These are phyloP conservation scores for Trididemnum nubilum DNA, from an alignment of 23 tunicate species.

Conservation along the genomic window DNA sequence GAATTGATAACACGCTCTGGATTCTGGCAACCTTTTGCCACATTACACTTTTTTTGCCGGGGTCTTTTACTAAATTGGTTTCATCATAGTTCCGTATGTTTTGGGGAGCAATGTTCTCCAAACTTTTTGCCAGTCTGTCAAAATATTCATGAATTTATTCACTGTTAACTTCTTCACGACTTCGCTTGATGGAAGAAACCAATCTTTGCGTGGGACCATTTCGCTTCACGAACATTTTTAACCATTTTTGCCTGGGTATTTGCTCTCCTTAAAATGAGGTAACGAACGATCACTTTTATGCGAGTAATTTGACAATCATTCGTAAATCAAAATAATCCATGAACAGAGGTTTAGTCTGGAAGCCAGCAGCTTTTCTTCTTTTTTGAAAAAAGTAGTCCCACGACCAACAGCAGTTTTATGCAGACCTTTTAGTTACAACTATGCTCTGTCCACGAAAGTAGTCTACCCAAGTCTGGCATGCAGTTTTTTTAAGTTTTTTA, in stretches of 20 bases:
- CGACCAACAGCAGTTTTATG: not conserved
- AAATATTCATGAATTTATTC: slow-evolving; percentile 3
- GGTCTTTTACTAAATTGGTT: slow-evolving; percentile 6
- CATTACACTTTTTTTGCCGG: slow-evolving; percentile 27
- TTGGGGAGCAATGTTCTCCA: slow-evolving; percentile 9
- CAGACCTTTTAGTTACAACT: not conserved
- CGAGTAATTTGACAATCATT: not conserved
- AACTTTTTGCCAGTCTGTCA: not conserved
- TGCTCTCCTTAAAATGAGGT: slow-evolving; percentile 5
- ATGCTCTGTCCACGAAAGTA: not conserved
- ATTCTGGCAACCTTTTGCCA: not conserved
- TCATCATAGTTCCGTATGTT: slow-evolving; percentile 13
- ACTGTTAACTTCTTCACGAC: slow-evolving; percentile 13
- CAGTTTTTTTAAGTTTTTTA: too few species aligned
- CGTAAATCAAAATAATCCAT: not conserved
- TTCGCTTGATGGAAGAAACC: slow-evolving; percentile 8
- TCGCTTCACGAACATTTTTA: not conserved
- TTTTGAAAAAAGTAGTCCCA: not conserved
- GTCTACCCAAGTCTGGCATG: not conserved
- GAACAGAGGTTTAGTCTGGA: not conserved
- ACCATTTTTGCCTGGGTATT: slow-evolving; percentile 1
- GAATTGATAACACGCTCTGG: slow-evolving; percentile 5
- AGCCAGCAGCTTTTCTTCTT: not conserved
- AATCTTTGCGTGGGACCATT: not conserved
- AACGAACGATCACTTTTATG: not conserved